Conservation (phyloP, 2,888 invertebrate genomes). For the Drosophila nigricruria region DNA sequence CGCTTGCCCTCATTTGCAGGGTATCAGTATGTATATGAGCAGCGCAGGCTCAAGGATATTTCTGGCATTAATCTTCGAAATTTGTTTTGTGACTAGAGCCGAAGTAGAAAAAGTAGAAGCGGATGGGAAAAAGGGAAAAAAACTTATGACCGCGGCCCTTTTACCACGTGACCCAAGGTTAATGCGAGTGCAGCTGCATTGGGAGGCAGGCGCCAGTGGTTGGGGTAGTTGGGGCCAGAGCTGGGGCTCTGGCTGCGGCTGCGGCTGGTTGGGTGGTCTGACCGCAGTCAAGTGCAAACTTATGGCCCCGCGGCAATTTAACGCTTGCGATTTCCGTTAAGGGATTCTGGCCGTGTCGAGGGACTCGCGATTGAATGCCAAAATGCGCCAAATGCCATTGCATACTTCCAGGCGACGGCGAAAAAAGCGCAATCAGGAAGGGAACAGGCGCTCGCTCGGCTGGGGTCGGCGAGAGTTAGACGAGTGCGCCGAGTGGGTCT, state of each 20-base stretch:
- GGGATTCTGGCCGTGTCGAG: slow-evolving; percentile 60
- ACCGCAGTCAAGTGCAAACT: slow-evolving; percentile 59
- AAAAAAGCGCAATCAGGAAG: slow-evolving; percentile 54
- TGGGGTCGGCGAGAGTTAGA: not conserved
- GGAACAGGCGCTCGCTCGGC: not conserved
- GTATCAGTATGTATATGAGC: slow-evolving; percentile 10
- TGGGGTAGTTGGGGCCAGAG: not conserved
- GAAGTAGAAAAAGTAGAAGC: slow-evolving; percentile 4
- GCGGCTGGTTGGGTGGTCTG: not conserved
- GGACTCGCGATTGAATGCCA: slow-evolving; percentile 72
- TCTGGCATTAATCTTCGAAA: slow-evolving; percentile 70
- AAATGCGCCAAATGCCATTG: slow-evolving; percentile 68
- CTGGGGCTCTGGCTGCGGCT: not conserved
- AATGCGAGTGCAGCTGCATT: slow-evolving; percentile 39
- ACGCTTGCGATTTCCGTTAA: slow-evolving; percentile 74
- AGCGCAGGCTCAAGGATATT: slow-evolving; percentile 8
- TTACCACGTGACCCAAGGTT: slow-evolving; percentile 64
- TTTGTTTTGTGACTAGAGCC: slow-evolving; percentile 59
- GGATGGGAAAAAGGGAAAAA: slow-evolving; percentile 6
- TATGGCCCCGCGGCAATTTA: slow-evolving; percentile 71
- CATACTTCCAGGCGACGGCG: slow-evolving; percentile 44
- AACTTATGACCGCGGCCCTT: slow-evolving; percentile 36
- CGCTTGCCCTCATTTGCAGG: not conserved
- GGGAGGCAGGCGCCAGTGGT: not conserved
- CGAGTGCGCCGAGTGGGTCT: not conserved